A percentile compares a stretch with the other conserved stretches of the same genome.
These are phyloP conservation scores for Periophthalmus magnuspinnatus DNA, from an alignment of 2,797 vertebrate genomes.

Conservation along the genomic window DNA sequence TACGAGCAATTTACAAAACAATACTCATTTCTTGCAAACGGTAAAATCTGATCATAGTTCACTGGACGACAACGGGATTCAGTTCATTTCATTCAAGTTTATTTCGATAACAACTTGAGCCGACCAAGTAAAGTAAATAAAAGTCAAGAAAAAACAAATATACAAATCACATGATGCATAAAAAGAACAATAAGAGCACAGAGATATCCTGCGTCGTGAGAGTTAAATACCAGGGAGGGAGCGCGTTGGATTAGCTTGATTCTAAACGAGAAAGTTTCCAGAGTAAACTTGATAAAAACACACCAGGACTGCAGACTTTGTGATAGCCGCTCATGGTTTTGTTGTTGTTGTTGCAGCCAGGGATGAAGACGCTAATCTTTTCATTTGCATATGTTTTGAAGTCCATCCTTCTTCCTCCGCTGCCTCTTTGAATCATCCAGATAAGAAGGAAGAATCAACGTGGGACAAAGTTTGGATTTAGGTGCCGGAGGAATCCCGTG, in stretches of 20 bases:
- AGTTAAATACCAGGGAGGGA: not conserved
- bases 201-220: too few species aligned
- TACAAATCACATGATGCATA: too few species aligned
- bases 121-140: too few species aligned
- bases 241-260: not conserved
- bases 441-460: constrained; percentile 33
- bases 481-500: not conserved
- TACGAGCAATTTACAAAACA: not conserved
- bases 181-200: too few species aligned
- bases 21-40: not conserved
- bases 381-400: constrained; percentile 45
- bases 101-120: too few species aligned
- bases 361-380: constrained; percentile 6
- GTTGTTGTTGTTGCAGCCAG: constrained; percentile 10
- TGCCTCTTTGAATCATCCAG: constrained; percentile 36
- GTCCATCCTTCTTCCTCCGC: constrained; percentile 22
- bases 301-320: constrained; percentile 9
- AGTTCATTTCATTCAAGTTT: too few species aligned
- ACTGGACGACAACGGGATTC: not conserved
- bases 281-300: constrained; percentile 16
- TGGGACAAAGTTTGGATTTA: not conserved
- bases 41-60: not conserved
- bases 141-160: too few species aligned
- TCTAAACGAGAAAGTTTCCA: not conserved
- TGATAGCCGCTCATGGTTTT: constrained; percentile 14